phyloP scores from a whole-genome alignment of 2,888 invertebrate genomes.

The Pachycephus smyrnensis region DNA sequence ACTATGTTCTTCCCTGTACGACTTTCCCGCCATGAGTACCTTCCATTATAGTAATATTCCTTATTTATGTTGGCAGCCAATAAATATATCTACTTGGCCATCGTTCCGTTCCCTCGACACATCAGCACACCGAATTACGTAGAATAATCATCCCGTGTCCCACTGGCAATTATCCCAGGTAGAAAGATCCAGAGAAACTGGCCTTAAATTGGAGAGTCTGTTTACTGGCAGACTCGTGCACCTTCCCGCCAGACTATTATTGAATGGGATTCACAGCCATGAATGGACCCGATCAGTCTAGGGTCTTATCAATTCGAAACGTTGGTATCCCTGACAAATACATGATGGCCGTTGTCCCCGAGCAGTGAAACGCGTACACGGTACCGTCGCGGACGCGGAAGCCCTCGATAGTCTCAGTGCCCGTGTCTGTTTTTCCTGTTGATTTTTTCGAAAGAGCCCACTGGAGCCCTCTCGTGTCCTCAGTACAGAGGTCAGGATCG shows the following conservation, averaged over 20 bases:
- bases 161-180: background rate
- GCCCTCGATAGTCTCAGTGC: background rate
- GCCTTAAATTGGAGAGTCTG: background rate
- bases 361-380: conserved; percentile 62
- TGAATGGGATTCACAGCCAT: background rate
- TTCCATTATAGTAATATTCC: conserved; percentile 20
- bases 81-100: conserved; percentile 9
- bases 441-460: conserved; percentile 2
- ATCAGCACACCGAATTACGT: background rate
- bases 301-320: conserved; percentile 39
- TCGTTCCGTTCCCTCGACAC: background rate
- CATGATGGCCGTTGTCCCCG: conserved; percentile 64
- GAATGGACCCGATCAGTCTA: conserved; percentile 13
- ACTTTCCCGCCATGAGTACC: conserved; percentile 25
- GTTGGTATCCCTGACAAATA: conserved; percentile 63
- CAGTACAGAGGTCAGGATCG: conserved; percentile 5
- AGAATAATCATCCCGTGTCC: background rate
- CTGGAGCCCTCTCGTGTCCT: conserved; percentile 20
- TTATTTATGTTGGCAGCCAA: conserved; percentile 22
- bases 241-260: background rate
- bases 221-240: background rate
- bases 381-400: conserved; percentile 28
- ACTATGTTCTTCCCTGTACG: conserved; percentile 15
- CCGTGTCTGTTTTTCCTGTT: conserved; percentile 12
- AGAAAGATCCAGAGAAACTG: background rate